These are phyloP conservation scores for Propithecus perrieri DNA, from an alignment of 2,797 vertebrate genomes.

Conservation along the genomic window DNA sequence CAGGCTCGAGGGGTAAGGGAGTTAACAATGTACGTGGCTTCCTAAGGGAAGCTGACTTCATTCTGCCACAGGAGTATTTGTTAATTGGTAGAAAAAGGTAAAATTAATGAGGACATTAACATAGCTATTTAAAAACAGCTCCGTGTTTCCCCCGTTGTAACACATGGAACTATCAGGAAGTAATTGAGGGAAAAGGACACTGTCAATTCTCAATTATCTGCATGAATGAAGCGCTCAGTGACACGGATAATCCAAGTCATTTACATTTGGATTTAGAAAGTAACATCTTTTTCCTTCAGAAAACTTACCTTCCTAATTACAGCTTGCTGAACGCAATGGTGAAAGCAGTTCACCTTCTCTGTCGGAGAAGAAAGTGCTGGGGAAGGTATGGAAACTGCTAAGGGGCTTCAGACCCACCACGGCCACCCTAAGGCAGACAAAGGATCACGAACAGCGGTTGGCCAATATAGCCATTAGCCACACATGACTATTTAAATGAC, in stretches of 20 bases:
- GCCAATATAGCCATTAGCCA: not conserved
- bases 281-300: conserved; percentile 77
- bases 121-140: conserved; percentile 79
- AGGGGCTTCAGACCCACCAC: not conserved
- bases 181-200: conserved; percentile 81
- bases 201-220: conserved; percentile 83
- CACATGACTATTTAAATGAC: not conserved
- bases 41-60: conserved; percentile 23
- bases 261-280: conserved; percentile 81
- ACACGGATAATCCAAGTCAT: conserved; percentile 82
- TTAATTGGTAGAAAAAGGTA: conserved; percentile 79
- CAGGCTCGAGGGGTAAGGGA: fast-evolving
- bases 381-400: not conserved
- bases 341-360: not conserved
- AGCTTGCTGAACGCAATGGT: not conserved
- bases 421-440: not conserved
- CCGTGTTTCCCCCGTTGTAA: conserved; percentile 56
- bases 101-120: conserved; percentile 81
- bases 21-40: not conserved
- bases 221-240: conserved; percentile 81
- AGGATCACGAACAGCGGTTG: fast-evolving
- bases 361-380: not conserved
- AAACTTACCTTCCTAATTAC: conserved; percentile 75
- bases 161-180: conserved; percentile 74
- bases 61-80: conserved; percentile 68